Conservation (phyloP, 2,888 invertebrate genomes). For the Anagyrus pseudococci region DNA sequence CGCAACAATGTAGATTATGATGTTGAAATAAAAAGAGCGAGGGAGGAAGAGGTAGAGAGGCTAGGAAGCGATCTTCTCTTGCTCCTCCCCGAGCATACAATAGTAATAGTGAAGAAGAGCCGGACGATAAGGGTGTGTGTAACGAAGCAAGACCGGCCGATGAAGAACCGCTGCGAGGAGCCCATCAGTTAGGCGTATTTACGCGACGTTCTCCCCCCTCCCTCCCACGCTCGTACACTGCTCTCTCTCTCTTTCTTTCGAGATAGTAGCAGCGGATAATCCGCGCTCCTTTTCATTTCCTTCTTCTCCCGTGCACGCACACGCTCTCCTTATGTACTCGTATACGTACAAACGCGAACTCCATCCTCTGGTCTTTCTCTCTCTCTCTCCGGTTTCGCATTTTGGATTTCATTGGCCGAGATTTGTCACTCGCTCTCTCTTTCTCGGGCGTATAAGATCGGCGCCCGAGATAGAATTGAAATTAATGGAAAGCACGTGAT, state of each 20-base stretch:
- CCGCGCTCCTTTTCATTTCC: conserved; percentile 20
- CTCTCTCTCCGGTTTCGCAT: too few species aligned
- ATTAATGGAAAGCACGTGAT: too few species aligned
- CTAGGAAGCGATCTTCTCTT: too few species aligned
- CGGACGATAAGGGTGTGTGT: background rate
- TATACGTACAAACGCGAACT: too few species aligned
- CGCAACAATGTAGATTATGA: conserved; percentile 6
- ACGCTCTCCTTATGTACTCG: too few species aligned
- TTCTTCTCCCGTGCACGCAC: background rate
- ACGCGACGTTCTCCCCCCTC: conserved; percentile 1
- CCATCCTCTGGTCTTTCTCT: too few species aligned
- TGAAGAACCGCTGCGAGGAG: background rate
- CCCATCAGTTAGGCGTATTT: conserved; percentile 20
- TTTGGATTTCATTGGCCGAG: too few species aligned
- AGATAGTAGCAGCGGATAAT: conserved; percentile 20
- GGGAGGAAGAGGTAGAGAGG: too few species aligned
- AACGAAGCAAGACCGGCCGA: background rate
- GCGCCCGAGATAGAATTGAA: too few species aligned
- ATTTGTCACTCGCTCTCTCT: too few species aligned
- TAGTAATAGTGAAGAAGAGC: background rate
- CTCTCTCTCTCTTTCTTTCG: background rate
- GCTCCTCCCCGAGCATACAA: too few species aligned
- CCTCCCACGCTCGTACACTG: background rate
- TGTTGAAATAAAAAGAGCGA: background rate
- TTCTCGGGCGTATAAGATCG: too few species aligned